phyloP scores from a whole-genome alignment of 2,888 invertebrate species.

The Alcis repandata region DNA sequence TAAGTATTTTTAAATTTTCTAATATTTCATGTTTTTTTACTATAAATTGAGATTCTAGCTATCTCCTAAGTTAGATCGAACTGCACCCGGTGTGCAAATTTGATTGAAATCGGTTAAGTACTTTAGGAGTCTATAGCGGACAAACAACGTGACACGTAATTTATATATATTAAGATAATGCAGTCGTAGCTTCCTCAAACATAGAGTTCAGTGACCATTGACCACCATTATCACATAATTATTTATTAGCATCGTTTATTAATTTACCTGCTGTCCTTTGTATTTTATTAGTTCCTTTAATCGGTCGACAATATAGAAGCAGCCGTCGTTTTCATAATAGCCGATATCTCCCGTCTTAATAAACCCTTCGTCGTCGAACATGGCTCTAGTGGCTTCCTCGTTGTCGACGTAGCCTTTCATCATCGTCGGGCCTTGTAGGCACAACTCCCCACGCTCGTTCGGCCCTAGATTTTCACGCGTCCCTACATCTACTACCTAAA shows the following conservation, averaged over 20 bases:
- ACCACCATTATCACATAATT: no score
- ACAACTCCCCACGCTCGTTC: constrained; percentile 65
- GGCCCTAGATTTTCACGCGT: constrained; percentile 60
- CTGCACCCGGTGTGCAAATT: no score
- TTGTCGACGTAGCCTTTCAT: constrained; percentile 70
- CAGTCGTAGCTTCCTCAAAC: no score
- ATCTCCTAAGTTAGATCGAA: no score
- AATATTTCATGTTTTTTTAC: no score
- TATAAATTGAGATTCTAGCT: no score
- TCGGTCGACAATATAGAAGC: constrained; percentile 67
- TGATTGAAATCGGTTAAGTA: no score
- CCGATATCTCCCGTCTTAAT: constrained; percentile 71
- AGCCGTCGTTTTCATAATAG: constrained; percentile 67
- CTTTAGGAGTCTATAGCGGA: no score
- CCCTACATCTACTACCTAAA: constrained; percentile 72
- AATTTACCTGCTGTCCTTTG: constrained; percentile 59
- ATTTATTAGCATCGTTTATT: background rate
- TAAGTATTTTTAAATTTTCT: no score
- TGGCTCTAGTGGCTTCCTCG: constrained; percentile 57
- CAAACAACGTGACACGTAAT: no score
- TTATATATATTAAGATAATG: no score
- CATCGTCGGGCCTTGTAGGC: constrained; percentile 64
- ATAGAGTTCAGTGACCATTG: no score
- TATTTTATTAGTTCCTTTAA: constrained; percentile 72
- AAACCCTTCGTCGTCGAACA: constrained; percentile 66